These are phyloP conservation scores for Rhopilema esculentum DNA, from an alignment of 30 jellyfish, hydroid and myxozoan species.

Conservation along the genomic window DNA sequence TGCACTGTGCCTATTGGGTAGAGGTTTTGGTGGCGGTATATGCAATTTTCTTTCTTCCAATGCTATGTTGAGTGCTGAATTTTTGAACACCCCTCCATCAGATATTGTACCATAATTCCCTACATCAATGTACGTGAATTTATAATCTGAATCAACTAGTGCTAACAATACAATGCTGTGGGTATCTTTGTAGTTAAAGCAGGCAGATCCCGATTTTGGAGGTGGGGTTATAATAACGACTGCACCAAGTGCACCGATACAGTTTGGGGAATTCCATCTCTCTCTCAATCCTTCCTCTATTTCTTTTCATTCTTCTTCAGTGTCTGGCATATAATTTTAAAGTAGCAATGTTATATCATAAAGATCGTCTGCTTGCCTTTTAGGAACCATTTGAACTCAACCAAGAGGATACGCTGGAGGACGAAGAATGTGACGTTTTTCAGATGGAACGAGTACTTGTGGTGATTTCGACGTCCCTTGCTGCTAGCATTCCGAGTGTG, in stretches of 20 bases:
- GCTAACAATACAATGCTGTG: slow-evolving; percentile 48
- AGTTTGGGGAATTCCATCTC: slow-evolving; percentile 1
- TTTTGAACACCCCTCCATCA: slow-evolving; percentile 50
- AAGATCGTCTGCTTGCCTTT: neutral
- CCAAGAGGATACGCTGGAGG: slow-evolving; percentile 11
- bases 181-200: slow-evolving; percentile 36
- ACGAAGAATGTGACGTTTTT: slow-evolving; percentile 3
- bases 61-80: slow-evolving; percentile 15
- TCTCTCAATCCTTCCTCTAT: slow-evolving; percentile 11
- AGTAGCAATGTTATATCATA: slow-evolving; percentile 1
- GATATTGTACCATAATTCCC: slow-evolving; percentile 55
- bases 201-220: slow-evolving; percentile 26
- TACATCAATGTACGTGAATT: slow-evolving; percentile 48
- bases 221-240: neutral
- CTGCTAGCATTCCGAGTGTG: slow-evolving; percentile 5
- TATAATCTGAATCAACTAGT: slow-evolving; percentile 44
- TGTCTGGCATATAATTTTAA: slow-evolving; percentile 1
- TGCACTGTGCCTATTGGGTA: slow-evolving; percentile 23
- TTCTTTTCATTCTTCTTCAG: slow-evolving; percentile 10
- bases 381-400: slow-evolving; percentile 7
- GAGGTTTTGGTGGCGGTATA: slow-evolving; percentile 32
- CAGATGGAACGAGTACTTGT: slow-evolving; percentile 7
- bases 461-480: slow-evolving; percentile 1
- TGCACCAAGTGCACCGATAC: neutral
- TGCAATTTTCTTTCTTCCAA: slow-evolving; percentile 18